These are phyloP conservation scores for Nettapus auritus DNA, from an alignment of 2,113 vertebrate species.

Conservation along the genomic window DNA sequence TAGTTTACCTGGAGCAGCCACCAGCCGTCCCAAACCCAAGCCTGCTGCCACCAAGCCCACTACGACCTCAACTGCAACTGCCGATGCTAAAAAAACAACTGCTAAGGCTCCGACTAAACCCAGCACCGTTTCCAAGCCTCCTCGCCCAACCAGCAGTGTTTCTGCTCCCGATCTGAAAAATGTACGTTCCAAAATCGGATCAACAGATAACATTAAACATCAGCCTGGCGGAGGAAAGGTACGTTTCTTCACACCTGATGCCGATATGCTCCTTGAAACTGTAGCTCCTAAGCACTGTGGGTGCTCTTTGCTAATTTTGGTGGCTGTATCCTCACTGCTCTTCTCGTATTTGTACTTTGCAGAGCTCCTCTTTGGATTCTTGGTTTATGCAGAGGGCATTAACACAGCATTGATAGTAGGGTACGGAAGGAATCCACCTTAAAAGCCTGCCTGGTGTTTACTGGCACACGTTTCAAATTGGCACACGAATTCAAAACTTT, in stretches of 20 bases:
- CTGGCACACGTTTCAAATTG: fast-evolving
- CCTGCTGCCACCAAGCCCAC: constrained; percentile 62
- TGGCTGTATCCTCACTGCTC: not conserved
- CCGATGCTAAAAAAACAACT: constrained; percentile 79
- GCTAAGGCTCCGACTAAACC: constrained; percentile 52
- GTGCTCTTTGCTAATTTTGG: not conserved
- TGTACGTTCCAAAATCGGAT: constrained; percentile 90
- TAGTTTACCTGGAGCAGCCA: not conserved
- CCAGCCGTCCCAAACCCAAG: constrained; percentile 74
- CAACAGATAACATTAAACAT: constrained; percentile 92
- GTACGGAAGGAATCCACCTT: not conserved
- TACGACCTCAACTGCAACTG: constrained; percentile 19
- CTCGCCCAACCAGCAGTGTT: constrained; percentile 71
- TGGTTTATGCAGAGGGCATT: not conserved
- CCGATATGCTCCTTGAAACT: not conserved
- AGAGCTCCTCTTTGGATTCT: not conserved
- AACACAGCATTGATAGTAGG: not conserved
- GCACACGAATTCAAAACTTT: not conserved
- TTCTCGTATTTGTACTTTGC: not conserved
- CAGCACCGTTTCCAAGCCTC: constrained; percentile 24
- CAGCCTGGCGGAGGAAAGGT: constrained; percentile 97
- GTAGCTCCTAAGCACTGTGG: not conserved
- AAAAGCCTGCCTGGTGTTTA: not conserved
- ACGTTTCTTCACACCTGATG: not conserved
- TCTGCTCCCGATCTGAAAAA: constrained; percentile 84